Evolutionary conservation across 2,797 vertebrate genomes (phyloP).

Genomic region (Cirrhinus molitorella): DNA sequence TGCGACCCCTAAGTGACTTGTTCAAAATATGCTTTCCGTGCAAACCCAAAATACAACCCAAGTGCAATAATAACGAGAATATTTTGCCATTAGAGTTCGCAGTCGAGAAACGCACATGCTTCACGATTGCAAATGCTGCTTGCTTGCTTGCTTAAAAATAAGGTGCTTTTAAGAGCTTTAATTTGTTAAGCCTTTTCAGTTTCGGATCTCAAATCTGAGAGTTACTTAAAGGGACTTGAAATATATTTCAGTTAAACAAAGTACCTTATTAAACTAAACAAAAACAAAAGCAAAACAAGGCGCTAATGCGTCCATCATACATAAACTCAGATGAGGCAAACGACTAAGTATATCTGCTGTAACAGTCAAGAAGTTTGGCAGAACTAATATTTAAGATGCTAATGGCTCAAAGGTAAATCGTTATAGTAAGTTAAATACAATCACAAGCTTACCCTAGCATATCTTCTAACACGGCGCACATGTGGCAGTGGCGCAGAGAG

Average conservation of each 20-base stretch:
- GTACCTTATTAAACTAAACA: conserved; percentile 57
- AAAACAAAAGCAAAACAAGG: not conserved
- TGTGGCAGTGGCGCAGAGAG: conserved; percentile 50
- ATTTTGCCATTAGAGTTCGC: conserved; percentile 77
- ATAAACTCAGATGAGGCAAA: not conserved
- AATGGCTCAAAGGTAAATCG: conserved; percentile 52
- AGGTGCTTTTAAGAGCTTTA: conserved; percentile 79
- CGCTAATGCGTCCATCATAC: conserved; percentile 24
- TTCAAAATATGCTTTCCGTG: conserved; percentile 69
- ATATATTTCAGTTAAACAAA: conserved; percentile 64
- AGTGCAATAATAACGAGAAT: conserved; percentile 67
- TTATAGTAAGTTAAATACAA: conserved; percentile 61
- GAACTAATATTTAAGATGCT: conserved; percentile 41
- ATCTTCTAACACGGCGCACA: conserved; percentile 45
- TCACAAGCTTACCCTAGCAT: conserved; percentile 57
- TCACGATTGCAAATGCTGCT: conserved; percentile 74
- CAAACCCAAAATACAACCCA: conserved; percentile 70
- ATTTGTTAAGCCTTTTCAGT: conserved; percentile 78
- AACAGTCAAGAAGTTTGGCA: conserved; percentile 48
- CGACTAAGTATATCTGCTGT: not conserved
- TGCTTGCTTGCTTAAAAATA: conserved; percentile 70
- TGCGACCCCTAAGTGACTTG: conserved; percentile 3
- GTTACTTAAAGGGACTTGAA: conserved; percentile 67
- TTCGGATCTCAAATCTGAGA: conserved; percentile 69
- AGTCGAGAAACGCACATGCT: conserved; percentile 69